Evolutionary conservation across 1,140 invertebrate species (phyloP), one percentile per base, ranked within the genome.

Genomic region (Ctenoplectra terminalis): DNA sequence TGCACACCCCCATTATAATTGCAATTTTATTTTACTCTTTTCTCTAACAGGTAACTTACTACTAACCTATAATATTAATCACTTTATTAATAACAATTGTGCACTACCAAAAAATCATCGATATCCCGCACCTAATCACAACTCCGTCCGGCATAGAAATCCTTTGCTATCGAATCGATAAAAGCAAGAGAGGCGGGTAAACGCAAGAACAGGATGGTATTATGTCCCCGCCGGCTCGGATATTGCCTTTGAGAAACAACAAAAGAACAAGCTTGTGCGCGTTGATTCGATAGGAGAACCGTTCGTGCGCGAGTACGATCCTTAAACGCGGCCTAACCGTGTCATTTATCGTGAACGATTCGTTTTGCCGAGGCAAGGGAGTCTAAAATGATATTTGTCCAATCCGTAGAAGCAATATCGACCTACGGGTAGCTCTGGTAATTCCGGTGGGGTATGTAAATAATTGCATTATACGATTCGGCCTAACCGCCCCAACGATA

Each of bases 301-400:
- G 54, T 63, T 73, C 52, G 50, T 58, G 61, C 69, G 78, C 58
- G 64, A 52, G 46, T 63, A 54, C 43, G 56, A 50, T 81, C 79
- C 82, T 34, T 76, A 67, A 86, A 81, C 70, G 76, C 61, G 50
- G 67, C 63, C 64, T 50, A 73, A 85, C 60, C 67, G 58, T 85
- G 85, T 87, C 78, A 70, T 83, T 87, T 83, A 83, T 79, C 52
- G 82, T 23, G 69, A 81, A 87, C 73, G 77, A 77, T 60, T 69
- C 77, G 77, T 63, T 58, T 58, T 58, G 26, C 48, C 54, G 78
- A 34, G 5, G 60, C 60, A 54, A 66, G 75, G 66, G 82, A 58
- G 56, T 76, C 79, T 85, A 89, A 91, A 92, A 92, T 92, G 91
- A 90, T 91, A 92, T 92, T 92, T 92, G 84, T 86, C 87, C 87